Percentiles rank a stretch among this genome's conserved stretches.
These are phyloP conservation scores for Sporophila hypoxantha DNA, from an alignment of 2,113 vertebrate species.

Conservation along the genomic window DNA sequence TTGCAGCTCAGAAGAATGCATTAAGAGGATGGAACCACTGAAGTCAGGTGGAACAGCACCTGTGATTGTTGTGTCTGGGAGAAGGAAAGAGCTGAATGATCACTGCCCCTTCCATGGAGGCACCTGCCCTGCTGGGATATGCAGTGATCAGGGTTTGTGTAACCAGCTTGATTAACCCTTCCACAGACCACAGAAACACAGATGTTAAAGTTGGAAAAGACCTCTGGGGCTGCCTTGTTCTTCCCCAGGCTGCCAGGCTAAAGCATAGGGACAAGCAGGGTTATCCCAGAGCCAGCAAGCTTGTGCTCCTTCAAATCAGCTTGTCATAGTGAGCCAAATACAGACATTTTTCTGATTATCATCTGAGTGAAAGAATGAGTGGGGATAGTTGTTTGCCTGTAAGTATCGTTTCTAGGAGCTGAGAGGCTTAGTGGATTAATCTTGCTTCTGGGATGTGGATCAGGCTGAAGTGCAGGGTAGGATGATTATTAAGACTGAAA, in stretches of 20 bases:
- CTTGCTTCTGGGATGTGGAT: constrained; percentile 57
- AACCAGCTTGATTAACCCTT: neutral
- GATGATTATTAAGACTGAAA: constrained; percentile 63
- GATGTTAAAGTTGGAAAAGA: neutral
- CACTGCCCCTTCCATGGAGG: neutral
- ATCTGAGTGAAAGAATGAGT: constrained; percentile 38
- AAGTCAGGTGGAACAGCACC: neutral
- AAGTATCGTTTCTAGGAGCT: constrained; percentile 55
- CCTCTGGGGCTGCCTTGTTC: neutral
- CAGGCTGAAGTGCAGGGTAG: constrained; percentile 52
- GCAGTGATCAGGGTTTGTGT: neutral
- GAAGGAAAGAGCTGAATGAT: neutral
- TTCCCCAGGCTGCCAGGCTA: neutral
- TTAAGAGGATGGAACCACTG: neutral
- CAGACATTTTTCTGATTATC: constrained; percentile 53
- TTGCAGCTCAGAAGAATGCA: neutral
- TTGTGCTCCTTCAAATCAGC: constrained; percentile 22
- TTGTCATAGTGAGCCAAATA: constrained; percentile 46
- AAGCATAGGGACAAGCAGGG: neutral
- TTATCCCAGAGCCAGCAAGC: neutral
- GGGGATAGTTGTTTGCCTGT: constrained; percentile 46
- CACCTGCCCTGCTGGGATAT: neutral
- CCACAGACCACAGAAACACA: fast-evolving
- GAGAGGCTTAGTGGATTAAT: constrained; percentile 64
- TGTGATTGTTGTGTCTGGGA: neutral